phyloP scores from a whole-genome alignment of 2,888 invertebrate species.

The Cephus pygmeus region DNA sequence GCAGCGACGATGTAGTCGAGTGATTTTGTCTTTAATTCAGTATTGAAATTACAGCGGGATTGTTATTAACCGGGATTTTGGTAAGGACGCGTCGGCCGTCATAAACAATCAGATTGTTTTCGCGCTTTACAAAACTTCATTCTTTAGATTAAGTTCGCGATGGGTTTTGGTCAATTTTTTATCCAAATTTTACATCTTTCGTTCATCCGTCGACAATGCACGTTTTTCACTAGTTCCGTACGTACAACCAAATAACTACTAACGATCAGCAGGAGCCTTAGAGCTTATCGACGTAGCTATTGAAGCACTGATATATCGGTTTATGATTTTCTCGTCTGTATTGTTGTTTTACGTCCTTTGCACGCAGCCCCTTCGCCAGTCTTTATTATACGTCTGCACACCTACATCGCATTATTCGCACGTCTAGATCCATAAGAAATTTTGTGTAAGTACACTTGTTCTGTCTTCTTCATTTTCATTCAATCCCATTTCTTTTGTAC shows the following conservation, averaged over 20 bases:
- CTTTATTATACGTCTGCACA: background rate
- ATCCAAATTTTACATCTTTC: background rate
- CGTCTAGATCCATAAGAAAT: background rate
- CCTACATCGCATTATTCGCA: background rate
- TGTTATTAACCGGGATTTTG: too few species aligned
- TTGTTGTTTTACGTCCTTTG: background rate
- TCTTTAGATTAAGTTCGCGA: conserved; percentile 10
- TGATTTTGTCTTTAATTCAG: background rate
- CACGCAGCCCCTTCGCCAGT: background rate
- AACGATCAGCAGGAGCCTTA: background rate
- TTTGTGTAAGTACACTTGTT: background rate
- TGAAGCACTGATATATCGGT: background rate
- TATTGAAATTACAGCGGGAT: background rate
- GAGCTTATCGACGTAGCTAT: background rate
- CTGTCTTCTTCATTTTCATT: background rate
- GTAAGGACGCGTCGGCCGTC: background rate
- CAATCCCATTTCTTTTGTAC: background rate
- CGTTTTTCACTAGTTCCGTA: background rate
- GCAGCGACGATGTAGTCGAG: background rate
- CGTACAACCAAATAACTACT: background rate
- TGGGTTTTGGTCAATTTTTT: background rate
- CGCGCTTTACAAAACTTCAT: background rate
- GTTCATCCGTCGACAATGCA: background rate
- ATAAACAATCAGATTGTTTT: background rate
- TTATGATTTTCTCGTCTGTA: background rate